Evolutionary conservation across 2,113 vertebrate species (phyloP).

Genomic region (Cygnus atratus): DNA sequence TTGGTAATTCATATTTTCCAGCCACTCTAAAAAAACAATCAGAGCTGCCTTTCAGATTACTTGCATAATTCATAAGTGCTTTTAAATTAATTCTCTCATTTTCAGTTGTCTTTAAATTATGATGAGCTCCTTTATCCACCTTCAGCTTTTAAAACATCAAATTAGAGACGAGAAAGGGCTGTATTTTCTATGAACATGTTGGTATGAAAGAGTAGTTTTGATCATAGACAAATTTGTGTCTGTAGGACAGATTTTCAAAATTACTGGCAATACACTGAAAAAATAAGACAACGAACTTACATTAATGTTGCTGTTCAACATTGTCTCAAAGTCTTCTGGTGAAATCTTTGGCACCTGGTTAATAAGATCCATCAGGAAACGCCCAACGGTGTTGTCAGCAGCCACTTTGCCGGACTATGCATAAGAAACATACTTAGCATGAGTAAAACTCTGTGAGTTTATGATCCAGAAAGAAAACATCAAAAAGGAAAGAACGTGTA

Average conservation of each 20-base stretch:
- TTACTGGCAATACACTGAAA: not conserved
- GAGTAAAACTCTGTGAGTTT: not conserved
- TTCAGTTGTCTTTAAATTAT: not conserved
- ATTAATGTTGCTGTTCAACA: slow-evolving; percentile 99
- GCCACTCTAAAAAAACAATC: not conserved
- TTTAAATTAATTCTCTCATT: not conserved
- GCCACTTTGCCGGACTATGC: slow-evolving; percentile 92
- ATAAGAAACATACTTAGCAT: slow-evolving; percentile 3
- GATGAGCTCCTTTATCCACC: not conserved
- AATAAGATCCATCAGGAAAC: slow-evolving; percentile 95
- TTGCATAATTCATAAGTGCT: not conserved
- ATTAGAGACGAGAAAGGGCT: not conserved
- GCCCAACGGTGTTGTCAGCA: slow-evolving; percentile 95
- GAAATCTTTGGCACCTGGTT: slow-evolving; percentile 97
- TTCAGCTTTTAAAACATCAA: not conserved
- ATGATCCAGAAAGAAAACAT: not conserved
- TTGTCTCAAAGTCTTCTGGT: slow-evolving; percentile 95
- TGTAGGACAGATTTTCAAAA: not conserved
- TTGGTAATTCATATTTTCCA: not conserved
- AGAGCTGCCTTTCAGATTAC: not conserved
- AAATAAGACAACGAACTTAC: slow-evolving; percentile 74
- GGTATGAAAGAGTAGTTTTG: not conserved
- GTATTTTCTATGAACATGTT: not conserved
- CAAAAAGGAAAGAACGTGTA: not conserved
- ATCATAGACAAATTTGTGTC: not conserved